Evolutionary conservation across 2,888 invertebrate genomes (phyloP).

Genomic region (Minunthozetes semirufus): DNA sequence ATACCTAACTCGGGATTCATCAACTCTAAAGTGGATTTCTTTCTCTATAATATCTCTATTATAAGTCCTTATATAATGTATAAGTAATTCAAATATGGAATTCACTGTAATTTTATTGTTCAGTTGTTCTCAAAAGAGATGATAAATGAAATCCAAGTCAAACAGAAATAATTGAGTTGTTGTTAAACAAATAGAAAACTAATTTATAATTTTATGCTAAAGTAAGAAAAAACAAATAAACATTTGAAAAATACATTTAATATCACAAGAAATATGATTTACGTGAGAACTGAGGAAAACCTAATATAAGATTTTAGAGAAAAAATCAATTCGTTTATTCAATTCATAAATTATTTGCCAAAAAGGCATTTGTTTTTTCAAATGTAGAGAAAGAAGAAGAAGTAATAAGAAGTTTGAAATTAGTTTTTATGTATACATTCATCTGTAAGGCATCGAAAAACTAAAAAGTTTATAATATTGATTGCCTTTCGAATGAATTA

Average conservation of each 20-base stretch:
- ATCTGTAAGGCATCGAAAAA: not conserved
- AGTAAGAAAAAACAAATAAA: constrained; percentile 1
- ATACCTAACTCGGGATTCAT: no score
- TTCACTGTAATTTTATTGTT: no score
- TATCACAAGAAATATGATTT: constrained; percentile 19
- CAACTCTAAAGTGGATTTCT: no score
- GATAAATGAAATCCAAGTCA: constrained; percentile 12
- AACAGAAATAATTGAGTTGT: constrained; percentile 23
- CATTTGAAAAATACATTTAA: not conserved
- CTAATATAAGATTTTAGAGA: not conserved
- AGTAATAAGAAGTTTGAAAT: not conserved
- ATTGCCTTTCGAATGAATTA: not conserved
- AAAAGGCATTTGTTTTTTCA: not conserved
- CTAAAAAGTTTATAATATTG: not conserved
- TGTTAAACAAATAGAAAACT: constrained; percentile 19
- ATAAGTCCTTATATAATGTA: no score
- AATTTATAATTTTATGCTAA: constrained; percentile 20
- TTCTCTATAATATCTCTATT: no score
- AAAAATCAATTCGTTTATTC: no score
- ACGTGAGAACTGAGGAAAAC: constrained; percentile 3
- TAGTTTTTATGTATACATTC: not conserved
- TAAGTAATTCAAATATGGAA: no score
- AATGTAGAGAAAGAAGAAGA: not conserved
- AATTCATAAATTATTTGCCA: not conserved
- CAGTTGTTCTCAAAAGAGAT: not conserved